A percentile compares a stretch with the other conserved stretches of the same genome.
phyloP scores from a whole-genome alignment of 2,888 invertebrate genomes.

The Eilema depressum region DNA sequence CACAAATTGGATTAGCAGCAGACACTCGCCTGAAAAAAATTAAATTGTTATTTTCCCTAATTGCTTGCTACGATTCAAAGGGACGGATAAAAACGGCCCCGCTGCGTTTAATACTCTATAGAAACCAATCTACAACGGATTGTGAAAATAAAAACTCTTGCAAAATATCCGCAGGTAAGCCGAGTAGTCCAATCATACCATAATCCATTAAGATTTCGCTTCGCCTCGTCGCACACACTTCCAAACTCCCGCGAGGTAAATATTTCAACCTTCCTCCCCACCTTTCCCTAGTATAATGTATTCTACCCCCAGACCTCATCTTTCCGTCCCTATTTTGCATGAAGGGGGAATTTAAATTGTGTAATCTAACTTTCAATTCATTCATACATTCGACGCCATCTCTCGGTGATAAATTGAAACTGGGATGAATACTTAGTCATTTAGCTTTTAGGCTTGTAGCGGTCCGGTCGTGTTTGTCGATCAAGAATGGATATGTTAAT shows the following conservation, averaged over 20 bases:
- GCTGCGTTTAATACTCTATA: conserved; percentile 66
- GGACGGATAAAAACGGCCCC: conserved; percentile 57
- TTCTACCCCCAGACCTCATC: conserved; percentile 84
- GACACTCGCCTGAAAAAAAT: conserved; percentile 55
- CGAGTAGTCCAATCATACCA: conserved; percentile 81
- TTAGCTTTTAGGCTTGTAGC: conserved; percentile 64
- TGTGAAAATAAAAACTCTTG: conserved; percentile 59
- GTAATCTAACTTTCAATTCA: conserved; percentile 88
- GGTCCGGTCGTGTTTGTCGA: conserved; percentile 53
- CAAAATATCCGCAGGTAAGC: conserved; percentile 76
- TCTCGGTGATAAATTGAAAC: conserved; percentile 86
- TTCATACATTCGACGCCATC: conserved; percentile 87
- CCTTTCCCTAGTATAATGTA: conserved; percentile 77
- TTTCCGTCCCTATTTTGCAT: conserved; percentile 86
- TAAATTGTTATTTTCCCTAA: conserved; percentile 75
- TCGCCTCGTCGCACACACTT: conserved; percentile 81
- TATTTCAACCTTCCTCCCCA: conserved; percentile 76
- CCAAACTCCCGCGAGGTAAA: conserved; percentile 84
- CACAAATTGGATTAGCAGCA: conserved; percentile 57
- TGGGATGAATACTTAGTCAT: conserved; percentile 79
- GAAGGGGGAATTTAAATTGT: conserved; percentile 87
- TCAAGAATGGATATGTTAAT: conserved; percentile 65
- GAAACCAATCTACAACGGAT: conserved; percentile 65
- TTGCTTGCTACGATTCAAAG: conserved; percentile 63
- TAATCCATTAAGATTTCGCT: conserved; percentile 86